Base-by-base conservation (phyloP, 2,888 invertebrate species). In the Tenthredo livida region DNA sequence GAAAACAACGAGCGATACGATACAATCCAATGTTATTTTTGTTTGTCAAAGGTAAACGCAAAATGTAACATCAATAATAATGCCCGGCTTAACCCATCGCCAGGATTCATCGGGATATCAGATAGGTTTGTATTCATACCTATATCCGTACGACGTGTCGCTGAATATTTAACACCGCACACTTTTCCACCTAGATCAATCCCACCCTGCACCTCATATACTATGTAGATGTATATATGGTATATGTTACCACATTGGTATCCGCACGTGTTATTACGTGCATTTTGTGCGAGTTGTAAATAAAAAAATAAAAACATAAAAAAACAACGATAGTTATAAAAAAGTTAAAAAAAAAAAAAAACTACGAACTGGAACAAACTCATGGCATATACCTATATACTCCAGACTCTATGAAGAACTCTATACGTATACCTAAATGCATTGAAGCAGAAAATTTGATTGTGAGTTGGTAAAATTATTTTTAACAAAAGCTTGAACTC, bases 81-180 rank as follows among this genome's bases (percentile, higher is more conserved):
- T 77, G 50, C n/a, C 29, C 0, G 54, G 77, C 50, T 77, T 77
- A 77, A 77, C 77, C 77, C 77, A 54, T 77, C 37, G 61, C 40
- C 40, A 80, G 21, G 58, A 80, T 80, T 61, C 80, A 58, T 80
- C 10, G 25, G 40, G 15, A 40, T 80, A 80, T 37, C 37, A 33
- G 21, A 50, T 77, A 67, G 67, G 33, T 80, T 61, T 58, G 37
- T 33, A 80, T 61, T 80, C 37, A 80, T 58, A n/a, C n/a, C n/a
- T n/a, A 61, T 58, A 61, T 40, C 37, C 21, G 47, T 54, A 80
- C 80, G 40, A 61, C 80, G 58, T 80, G 80, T 40, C 58, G 21
- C 80, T 80, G 80, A 80, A 80, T 80, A 80, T 80, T 80, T 61
- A 80, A 80, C 40, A 61, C 40, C n/a, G 33, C 25, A 50, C 12